Base-by-base conservation (phyloP, 2,113 vertebrate genomes). In the Alosa alosa region DNA sequence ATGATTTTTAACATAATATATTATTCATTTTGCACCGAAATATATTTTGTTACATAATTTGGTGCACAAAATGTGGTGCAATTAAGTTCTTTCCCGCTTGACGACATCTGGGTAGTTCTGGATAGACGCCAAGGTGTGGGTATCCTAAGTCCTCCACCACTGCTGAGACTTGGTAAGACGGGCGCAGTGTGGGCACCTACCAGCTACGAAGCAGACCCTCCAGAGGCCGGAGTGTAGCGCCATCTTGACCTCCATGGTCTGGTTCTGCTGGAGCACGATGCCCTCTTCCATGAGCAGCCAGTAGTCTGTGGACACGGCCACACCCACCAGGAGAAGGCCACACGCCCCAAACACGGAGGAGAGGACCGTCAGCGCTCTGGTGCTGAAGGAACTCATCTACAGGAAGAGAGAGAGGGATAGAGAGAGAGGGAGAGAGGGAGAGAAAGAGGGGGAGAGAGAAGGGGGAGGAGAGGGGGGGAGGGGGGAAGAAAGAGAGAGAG, bases 261-360 rank as follows among this genome's bases (percentile, higher is more conserved):
- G 97, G 93, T 98, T 98, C 92, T 97, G 97, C 44, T 96, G 97
- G 88, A 96, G 92, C 72, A 97, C 92, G 1, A 97, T 96, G 0
- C 97, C 97, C 87, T 98, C 97, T 89, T 98, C 97, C 96, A 97
- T 96, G 92, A 97, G 94, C 57, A 98, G 94, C 97, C 97, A 98
- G 93, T 97, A 97, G 92, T 98, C 97, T 0, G 97, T 98, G 46
- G 97, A 97, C 85, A 98, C 97, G 0, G 97, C 97, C 7, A 97
- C 95, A 13, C 97, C 97, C 86, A 98, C 96, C 45, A 97, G 89
- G 45, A 97, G 93, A 89, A 98, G 87, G 6, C 97, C 96, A 0
- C 97, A 97, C 0, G 96, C 97, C 1, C 97, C 97, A 0, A 97
- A 97, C 78, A 96, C 94, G 0, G 96, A 97, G 78, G 96, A 97